Base-by-base conservation (phyloP, 2,113 vertebrate species). In the Ochotona curzoniae region DNA sequence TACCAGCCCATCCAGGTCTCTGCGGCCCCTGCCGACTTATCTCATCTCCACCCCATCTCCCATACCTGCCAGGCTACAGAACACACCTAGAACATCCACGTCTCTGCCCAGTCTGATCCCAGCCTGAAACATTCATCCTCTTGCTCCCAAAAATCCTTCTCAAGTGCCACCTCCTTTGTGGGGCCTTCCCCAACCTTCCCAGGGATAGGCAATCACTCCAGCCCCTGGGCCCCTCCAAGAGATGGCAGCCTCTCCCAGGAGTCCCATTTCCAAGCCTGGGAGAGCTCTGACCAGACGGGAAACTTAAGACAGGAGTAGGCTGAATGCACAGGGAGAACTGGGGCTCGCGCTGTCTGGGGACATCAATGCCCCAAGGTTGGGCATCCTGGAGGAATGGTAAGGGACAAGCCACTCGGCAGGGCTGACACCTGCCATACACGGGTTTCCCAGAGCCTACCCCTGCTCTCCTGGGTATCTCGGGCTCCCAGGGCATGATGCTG, bases 141-240 rank as follows among this genome's bases (percentile, higher is more conserved):
- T 44, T 44, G 38, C 38, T 44, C 74, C 75, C 32, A 69, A 82
- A 87, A 92, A 78, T 49, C 87, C 78, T 80, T 87, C 70, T 83
- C 35, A 71, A 89, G 92, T 66, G 83, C 91, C 64, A 76, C 51
- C 91, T 94, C 91, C 49, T 89, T 86, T 23, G 32, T 44, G 76
- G 47, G 91, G 70, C 73, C 49, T 7, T 87, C 73, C n/a, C 64
- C 57, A 76, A 32, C 10, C 75, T 92, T 78, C 82, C 73, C 51
- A 84, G 20, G 91, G 81, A 85, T 28, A 87, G 54, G 28, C 23
- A 38, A 54, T 61, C 87, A 75, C 44, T 64, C 13, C 8, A 38
- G 71, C 10, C 87, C 69, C 83, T 83, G 23, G 23, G 32, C 25
- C 63, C 67, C 89, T 49, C 60, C 76, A 49, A 92, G 84, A 93